Base-by-base conservation (phyloP, 2,888 invertebrate genomes). In the Drosophila kokeensis region DNA sequence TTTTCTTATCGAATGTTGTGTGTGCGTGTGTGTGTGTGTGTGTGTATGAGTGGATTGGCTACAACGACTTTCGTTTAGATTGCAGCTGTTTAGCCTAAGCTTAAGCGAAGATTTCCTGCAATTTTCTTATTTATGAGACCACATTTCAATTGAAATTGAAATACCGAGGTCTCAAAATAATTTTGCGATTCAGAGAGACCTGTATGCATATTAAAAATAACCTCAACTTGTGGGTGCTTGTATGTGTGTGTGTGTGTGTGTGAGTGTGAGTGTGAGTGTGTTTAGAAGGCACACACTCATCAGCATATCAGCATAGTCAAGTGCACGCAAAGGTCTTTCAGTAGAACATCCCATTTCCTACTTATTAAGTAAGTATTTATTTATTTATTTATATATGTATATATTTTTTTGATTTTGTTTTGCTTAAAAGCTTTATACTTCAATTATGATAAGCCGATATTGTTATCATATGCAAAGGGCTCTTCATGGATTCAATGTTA, bases 41-140 rank as follows among this genome's bases (percentile, higher is more conserved):
- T 50, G 10, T 32, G 4, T 34, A 18, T 40, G 53, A 61, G 36
- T 30, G 27, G 40, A 27, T 61, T 50, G 40, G 38, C 48, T 45
- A 15, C 73, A 45, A 68, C 69, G 73, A 64, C 65, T 73, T 85
- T 76, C 69, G 74, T 77, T 68, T 64, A 64, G 78, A 50, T 45
- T 64, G 60, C 32, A 48, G 53, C 68, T 60, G 36, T 50, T 50
- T 11, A 6, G 34, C 49, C 45, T 2, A 8, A 38, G 74, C 74
- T 80, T 88, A 83, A 90, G 86, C 87, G 80, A 82, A 83, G 76
- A 85, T 87, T 89, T 89, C 87, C 89, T 89, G 89, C 81, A 89
- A 90, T 90, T 90, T 89, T 85, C 79, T 73, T 70, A 89, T 85
- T 90, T 86, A 75, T 63, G 75, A 69, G 68, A 64, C 81, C 69